Percentiles rank a stretch among this genome's conserved stretches.
These are phyloP conservation scores for Limosa lapponica DNA, from an alignment of 2,797 vertebrate genomes.

Conservation along the genomic window DNA sequence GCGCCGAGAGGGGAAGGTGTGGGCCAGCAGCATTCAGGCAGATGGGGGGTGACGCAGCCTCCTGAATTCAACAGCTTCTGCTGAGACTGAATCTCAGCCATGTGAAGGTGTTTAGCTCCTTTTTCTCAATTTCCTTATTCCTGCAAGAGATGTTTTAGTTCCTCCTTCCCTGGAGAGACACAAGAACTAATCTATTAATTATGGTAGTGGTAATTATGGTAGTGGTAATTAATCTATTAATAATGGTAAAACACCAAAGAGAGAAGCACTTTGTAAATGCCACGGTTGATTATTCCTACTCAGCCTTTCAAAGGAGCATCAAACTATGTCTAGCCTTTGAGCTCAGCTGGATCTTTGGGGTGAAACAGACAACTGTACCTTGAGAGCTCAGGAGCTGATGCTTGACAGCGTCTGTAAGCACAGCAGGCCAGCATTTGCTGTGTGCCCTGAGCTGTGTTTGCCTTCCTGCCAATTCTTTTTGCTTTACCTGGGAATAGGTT, in stretches of 20 bases:
- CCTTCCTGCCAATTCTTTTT: not conserved
- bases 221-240: too few relatives aligned
- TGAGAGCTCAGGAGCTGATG: not conserved
- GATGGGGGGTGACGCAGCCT: fast-evolving
- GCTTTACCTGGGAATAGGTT: not conserved
- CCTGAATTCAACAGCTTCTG: not conserved
- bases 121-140: not conserved
- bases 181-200: constrained; percentile 6
- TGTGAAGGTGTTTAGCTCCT: not conserved
- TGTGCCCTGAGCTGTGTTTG: not conserved
- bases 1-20: not conserved
- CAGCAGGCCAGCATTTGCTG: not conserved
- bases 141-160: not conserved
- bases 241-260: not conserved
- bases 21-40: not conserved
- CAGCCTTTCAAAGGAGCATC: not conserved
- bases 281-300: not conserved
- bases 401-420: not conserved
- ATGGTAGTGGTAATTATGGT: too few relatives aligned
- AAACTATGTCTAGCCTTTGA: not conserved
- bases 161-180: not conserved
- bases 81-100: not conserved
- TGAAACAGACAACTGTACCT: not conserved
- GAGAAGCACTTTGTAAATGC: not conserved
- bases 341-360: not conserved